Percentiles rank a stretch among this genome's conserved stretches.
Conservation (phyloP, 2,797 vertebrate genomes). For the Hippopotamyrus pictus region DNA sequence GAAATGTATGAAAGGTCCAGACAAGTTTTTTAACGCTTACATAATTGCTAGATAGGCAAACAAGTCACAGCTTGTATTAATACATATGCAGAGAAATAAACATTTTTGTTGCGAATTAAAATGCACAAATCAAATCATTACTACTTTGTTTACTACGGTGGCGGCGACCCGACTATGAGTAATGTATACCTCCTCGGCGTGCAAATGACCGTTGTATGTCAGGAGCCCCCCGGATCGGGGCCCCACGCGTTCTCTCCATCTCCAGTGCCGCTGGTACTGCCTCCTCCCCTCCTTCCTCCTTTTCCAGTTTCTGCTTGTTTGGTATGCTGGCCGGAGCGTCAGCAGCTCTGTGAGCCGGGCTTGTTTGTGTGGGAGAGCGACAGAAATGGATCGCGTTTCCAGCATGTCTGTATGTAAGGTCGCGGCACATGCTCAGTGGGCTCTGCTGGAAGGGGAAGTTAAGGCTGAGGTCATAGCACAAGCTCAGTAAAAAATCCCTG, state of each 20-base stretch:
- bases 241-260: conserved; percentile 35
- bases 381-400: conserved; percentile 69
- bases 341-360: conserved; percentile 49
- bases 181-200: neutral
- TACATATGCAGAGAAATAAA: neutral
- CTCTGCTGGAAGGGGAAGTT: conserved; percentile 75
- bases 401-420: conserved; percentile 64
- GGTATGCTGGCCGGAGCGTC: conserved; percentile 65
- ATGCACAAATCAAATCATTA: neutral
- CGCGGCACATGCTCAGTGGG: conserved; percentile 98
- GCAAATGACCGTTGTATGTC: conserved; percentile 41
- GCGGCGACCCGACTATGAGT: neutral
- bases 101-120: neutral
- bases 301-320: conserved; percentile 58
- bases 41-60: neutral
- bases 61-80: neutral
- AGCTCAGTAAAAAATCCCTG: conserved; percentile 80
- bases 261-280: conserved; percentile 19
- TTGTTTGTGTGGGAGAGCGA: conserved; percentile 77
- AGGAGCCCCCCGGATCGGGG: conserved; percentile 41
- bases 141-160: neutral
- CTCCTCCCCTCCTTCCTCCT: conserved; percentile 17
- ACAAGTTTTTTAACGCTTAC: neutral
- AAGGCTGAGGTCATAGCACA: conserved; percentile 96
- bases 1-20: neutral